Evolutionary conservation across 2,888 invertebrate genomes (phyloP), one percentile per base, ranked within the genome.

Genomic region (Dromius quadrimaculatus): DNA sequence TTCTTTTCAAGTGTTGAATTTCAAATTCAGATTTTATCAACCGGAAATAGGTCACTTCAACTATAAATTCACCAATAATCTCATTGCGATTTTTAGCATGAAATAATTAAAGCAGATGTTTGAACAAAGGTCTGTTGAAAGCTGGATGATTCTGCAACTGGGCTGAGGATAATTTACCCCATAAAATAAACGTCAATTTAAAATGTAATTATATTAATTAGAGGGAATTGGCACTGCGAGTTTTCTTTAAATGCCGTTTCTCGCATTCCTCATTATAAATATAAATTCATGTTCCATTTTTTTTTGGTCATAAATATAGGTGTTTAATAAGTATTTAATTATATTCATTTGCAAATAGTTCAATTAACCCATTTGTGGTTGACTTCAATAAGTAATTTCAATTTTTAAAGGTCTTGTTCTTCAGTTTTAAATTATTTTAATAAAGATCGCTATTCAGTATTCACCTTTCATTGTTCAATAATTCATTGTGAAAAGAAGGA

Each of bases 101-200:
- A 54, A 54, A 54, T 54, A 54, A 54, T 11, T n/a, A 28, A 54
- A 15, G 50, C 50, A 54, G 50, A 54, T 54, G 50, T 23, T 2
- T 54, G 47, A 47, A 20, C 20, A 47, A 23, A n/a, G 47, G 6
- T 3, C 15, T 11, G 8, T 43, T 28, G 28, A 28, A 28, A 5
- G 28, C 19, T 43, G 50, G 1, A 54, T 28, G 13, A 50, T 11
- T 54, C 13, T 32, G 28, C 50, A 13, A n/a, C 11, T 19, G 11
- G 11, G 15, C 50, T 50, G 11, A 54, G 50, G 5, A 28, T 54
- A 54, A 54, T 54, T 54, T 54, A 23, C 50, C 50, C 50, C 28
- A 23, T 54, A 54, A 54, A 54, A 23, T 54, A 28, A 28, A 15
- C 50, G 23, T 54, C 50, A 54, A 54, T 54, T 54, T 54, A 54